Base-by-base conservation (phyloP, 2,888 invertebrate genomes). In the Epirrhoe tristata region DNA sequence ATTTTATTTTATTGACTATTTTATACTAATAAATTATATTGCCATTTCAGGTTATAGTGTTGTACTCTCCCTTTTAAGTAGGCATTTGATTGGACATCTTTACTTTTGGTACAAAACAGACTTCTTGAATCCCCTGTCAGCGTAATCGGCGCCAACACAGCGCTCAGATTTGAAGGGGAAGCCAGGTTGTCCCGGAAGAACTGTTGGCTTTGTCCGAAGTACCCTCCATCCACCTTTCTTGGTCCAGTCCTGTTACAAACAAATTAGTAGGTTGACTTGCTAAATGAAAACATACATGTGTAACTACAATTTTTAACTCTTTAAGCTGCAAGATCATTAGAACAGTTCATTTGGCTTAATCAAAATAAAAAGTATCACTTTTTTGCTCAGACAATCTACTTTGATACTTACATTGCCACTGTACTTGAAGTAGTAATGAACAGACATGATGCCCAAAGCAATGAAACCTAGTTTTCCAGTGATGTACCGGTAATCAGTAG, bases 371-470 rank as follows among this genome's bases (percentile, higher is more conserved):
- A 6, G 36, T 5, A 36, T 36, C n/a, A n/a, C n/a, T n/a, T n/a
- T n/a, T n/a, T n/a, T n/a, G n/a, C n/a, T n/a, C n/a, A n/a, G n/a
- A n/a, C n/a, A n/a, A n/a, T n/a, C 5, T 48, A 8, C 14, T 31
- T 39, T 12, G 10, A 36, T 12, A 67, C 96, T 95, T 90, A 97
- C 97, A 88, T 96, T 96, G 74, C 89, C 90, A 85, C 96, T 96
- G 84, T 98, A 98, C 91, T 98, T 98, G 73, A 97, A 95, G 80
- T 98, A 97, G 83, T 98, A 98, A 65, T 95, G 95, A 0, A 81
- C 77, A 31, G 84, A 84, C 72, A 96, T 95, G n/a, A 95, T 74
- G 10, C 89, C 90, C 46, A 93, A 69, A 58, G 94, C 72, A 0
- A 88, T 78, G 36, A 97, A 76, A 0, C 94, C 81, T 8, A 93